Percentiles rank a stretch among this genome's conserved stretches.
Evolutionary conservation across 2,888 invertebrate genomes (phyloP).

Genomic region (Chironomus riparius): DNA sequence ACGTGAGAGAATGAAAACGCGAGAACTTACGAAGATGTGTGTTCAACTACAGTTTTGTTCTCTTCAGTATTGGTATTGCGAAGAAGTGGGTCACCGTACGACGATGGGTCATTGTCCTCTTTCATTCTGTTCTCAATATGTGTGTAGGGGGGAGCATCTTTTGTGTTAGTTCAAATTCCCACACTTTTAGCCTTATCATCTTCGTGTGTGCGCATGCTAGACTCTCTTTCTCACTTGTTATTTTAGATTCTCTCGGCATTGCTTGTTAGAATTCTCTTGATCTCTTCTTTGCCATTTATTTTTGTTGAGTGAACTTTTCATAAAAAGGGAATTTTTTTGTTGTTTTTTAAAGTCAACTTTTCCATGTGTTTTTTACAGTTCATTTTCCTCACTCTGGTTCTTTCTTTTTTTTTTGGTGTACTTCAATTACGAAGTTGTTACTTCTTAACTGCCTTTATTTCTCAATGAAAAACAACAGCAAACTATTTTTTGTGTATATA

Average conservation of each 20-base stretch:
- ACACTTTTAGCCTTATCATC: not conserved
- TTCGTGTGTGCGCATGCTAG: not conserved
- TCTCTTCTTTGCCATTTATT: too few relatives aligned
- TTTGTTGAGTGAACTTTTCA: too few relatives aligned
- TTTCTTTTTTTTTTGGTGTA: not conserved
- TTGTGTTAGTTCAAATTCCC: not conserved
- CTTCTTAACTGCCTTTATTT: too few relatives aligned
- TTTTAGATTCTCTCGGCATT: not conserved
- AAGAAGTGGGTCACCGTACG: conserved; percentile 21
- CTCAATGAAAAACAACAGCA: not conserved
- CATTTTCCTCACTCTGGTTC: not conserved
- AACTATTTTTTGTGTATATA: not conserved
- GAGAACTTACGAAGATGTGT: conserved; percentile 15
- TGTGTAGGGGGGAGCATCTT: not conserved
- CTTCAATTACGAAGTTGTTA: too few relatives aligned
- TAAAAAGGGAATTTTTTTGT: not conserved
- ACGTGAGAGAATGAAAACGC: not conserved
- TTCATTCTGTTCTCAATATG: conserved; percentile 8
- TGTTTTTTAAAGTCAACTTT: not conserved
- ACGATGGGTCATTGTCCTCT: conserved; percentile 18
- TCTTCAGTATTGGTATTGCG: not conserved
- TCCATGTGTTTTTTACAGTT: conserved; percentile 16
- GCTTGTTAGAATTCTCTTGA: not conserved
- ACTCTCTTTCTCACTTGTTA: not conserved
- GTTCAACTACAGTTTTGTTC: not conserved